These are phyloP conservation scores for Cosmopolites sordidus DNA, from an alignment of 2,888 invertebrate species.

Conservation along the genomic window DNA sequence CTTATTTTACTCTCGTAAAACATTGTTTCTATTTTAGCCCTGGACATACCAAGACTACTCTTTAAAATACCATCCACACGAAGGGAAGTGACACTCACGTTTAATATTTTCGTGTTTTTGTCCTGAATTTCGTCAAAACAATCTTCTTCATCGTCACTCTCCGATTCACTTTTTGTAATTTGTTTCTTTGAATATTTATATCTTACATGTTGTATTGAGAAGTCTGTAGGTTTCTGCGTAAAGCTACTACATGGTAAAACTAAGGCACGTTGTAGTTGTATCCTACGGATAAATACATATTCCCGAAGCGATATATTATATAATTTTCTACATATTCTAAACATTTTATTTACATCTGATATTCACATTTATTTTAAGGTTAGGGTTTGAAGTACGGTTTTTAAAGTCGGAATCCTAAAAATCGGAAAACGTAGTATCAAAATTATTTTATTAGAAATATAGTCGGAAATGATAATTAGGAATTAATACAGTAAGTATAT, in stretches of 20 bases:
- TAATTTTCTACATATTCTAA: conserved; percentile 6
- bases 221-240: background rate
- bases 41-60: conserved; percentile 63
- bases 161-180: conserved; percentile 42
- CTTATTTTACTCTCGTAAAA: conserved; percentile 80
- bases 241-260: background rate
- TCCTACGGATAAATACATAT: background rate
- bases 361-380: no score
- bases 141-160: conserved; percentile 50
- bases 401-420: no score
- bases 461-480: no score
- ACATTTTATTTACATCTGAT: conserved; percentile 1
- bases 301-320: background rate
- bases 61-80: conserved; percentile 69
- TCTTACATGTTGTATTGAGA: no score
- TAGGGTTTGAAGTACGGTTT: no score
- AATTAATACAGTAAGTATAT: no score
- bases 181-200: conserved; percentile 29
- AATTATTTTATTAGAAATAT: no score
- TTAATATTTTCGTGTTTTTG: conserved; percentile 63
- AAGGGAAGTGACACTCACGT: conserved; percentile 60
- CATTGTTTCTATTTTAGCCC: conserved; percentile 73
- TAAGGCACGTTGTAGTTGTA: background rate
- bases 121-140: conserved; percentile 46
- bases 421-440: no score